Evolutionary conservation across 2,113 vertebrate species (phyloP), one percentile per base, ranked within the genome.

Genomic region (Sinocyclocheilus anshuiensis): DNA sequence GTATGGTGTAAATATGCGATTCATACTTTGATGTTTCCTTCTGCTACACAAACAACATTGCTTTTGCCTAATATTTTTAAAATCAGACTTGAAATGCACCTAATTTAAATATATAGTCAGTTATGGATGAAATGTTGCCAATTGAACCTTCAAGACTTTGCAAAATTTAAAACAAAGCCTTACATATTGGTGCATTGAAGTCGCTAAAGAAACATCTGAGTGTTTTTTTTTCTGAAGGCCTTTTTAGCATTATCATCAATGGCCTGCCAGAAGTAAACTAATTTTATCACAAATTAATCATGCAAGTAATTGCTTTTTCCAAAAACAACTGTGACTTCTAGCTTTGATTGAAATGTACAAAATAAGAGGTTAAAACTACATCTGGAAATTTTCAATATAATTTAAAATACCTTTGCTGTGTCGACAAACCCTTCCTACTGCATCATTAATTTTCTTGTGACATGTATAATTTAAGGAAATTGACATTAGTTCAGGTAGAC

Each of bases 1-100:
- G 78, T 81, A 18, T 81, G 81, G 48, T 83, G 81, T 85, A 63
- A 65, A 82, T 65, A 76, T 81, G 65, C 18, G 6, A 26, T 81
- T 55, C 48, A 80, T 15, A 42, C n/a, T 16, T 24, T 80, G 71
- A 39, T 81, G 26, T 55, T 85, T 85, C 10, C 20, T 55, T 45
- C 18, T 50, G 13, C 39, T 39, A 24, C 29, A 57, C 24, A 65
- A 48, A 26, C 24, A 74, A 22, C n/a, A 71, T 76, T 76, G 48
- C 8, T 22, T 20, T 42, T 63, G 13, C 26, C 8, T 15, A 33
- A 22, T 53, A 16, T 10, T 10, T 79, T 78, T 15, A 11, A 53
- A 77, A 50, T 77, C 5, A 24, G n/a, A 53, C 22, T 75, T 6
- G 20, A 75, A 48, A 75, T 22, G 24, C 18, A 71, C 16, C 29